Conservation (phyloP, 2,888 invertebrate species). For the Dasysyrphus albostriatus region DNA sequence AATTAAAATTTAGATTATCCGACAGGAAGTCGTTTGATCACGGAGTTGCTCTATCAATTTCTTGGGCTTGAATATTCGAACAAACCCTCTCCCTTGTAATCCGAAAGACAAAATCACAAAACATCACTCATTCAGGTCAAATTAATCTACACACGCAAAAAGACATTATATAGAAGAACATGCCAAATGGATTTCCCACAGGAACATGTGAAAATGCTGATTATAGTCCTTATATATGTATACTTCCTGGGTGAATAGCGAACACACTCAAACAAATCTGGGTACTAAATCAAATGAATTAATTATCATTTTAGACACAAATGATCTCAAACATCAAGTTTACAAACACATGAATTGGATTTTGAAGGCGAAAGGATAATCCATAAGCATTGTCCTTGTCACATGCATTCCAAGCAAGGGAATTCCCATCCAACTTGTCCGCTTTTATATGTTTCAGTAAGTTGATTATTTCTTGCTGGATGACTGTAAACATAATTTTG, state of each 20-base stretch:
- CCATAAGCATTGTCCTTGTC: conserved; percentile 46
- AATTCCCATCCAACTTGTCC: conserved; percentile 53
- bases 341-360: conserved; percentile 75
- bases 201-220: conserved; percentile 35
- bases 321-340: conserved; percentile 60
- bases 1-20: conserved; percentile 84
- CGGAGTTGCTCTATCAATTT: conserved; percentile 78
- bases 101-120: conserved; percentile 51
- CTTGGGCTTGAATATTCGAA: conserved; percentile 28
- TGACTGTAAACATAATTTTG: conserved; percentile 60
- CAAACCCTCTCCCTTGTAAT: conserved; percentile 38
- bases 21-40: conserved; percentile 82
- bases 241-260: not conserved
- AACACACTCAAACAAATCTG: conserved; percentile 9
- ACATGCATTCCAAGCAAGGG: conserved; percentile 37
- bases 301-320: conserved; percentile 59
- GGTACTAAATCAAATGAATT: conserved; percentile 63
- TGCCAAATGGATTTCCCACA: conserved; percentile 57
- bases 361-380: conserved; percentile 62
- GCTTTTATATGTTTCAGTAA: conserved; percentile 40
- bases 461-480: conserved; percentile 61
- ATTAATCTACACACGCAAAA: conserved; percentile 56
- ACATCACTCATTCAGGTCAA: conserved; percentile 72
- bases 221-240: conserved; percentile 8
- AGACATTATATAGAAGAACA: conserved; percentile 53